A percentile compares a stretch with the other conserved stretches of the same genome.
These are phyloP conservation scores for Sarcophaga subvicina DNA, from an alignment of 2,888 invertebrate species.

Conservation along the genomic window DNA sequence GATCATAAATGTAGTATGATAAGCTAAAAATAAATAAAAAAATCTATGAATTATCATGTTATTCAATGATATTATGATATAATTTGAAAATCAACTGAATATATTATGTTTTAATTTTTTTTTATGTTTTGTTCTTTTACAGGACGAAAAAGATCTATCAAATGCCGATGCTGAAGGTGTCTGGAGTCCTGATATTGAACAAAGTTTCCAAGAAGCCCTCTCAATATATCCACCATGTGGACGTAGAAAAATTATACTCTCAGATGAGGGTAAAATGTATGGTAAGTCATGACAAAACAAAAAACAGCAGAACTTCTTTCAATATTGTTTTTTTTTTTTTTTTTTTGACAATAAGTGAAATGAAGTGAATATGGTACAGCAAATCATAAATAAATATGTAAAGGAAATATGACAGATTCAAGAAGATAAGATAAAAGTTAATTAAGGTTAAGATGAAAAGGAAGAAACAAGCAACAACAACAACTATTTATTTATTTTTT, in stretches of 20 bases:
- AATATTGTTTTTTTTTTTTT: background rate
- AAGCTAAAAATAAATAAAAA: too few species aligned
- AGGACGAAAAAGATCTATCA: conserved; percentile 94
- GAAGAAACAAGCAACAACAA: background rate
- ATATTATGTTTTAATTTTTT: background rate
- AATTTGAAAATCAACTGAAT: background rate
- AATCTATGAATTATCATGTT: too few species aligned
- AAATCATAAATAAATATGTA: background rate
- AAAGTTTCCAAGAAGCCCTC: conserved; percentile 99
- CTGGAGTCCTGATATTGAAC: conserved; percentile 99
- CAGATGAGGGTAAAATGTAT: conserved; percentile 99
- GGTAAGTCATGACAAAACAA: conserved; percentile 88
- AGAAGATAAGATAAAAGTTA: conserved; percentile 39
- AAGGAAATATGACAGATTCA: conserved; percentile 30
- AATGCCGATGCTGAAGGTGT: conserved; percentile 99
- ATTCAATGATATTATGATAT: background rate
- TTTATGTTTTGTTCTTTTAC: conserved; percentile 71
- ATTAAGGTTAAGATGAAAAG: conserved; percentile 40
- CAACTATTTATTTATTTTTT: background rate
- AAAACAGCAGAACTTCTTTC: background rate
- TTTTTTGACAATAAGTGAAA: background rate
- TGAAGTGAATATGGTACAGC: background rate
- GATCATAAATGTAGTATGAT: too few species aligned
- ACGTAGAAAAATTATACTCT: conserved; percentile 99
- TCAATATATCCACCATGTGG: conserved; percentile 99